A percentile compares a stretch with the other conserved stretches of the same genome.
Conservation (phyloP, 2,888 invertebrate genomes). For the Eristalis pertinax region DNA sequence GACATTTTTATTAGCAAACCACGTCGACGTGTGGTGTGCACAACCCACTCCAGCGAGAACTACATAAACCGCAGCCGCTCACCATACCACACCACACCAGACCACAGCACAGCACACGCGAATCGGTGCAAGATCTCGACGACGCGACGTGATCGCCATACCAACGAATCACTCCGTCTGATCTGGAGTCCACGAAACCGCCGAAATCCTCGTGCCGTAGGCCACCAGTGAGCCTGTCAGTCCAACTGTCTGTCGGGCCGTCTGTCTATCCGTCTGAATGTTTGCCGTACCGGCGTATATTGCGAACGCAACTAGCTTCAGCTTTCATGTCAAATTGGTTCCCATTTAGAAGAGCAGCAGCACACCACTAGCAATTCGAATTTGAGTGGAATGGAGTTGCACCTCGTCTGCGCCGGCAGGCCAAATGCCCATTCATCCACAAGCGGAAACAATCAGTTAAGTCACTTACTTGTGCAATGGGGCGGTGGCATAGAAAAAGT, state of each 20-base stretch:
- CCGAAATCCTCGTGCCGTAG: constrained; percentile 47
- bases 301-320: constrained; percentile 48
- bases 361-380: constrained; percentile 8
- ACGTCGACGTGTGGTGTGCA: constrained; percentile 14
- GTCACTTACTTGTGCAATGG: constrained; percentile 66
- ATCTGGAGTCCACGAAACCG: constrained; percentile 38
- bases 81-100: neutral
- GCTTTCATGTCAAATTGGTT: constrained; percentile 65
- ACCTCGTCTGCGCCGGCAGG: constrained; percentile 54
- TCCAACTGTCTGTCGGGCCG: constrained; percentile 34
- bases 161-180: constrained; percentile 58
- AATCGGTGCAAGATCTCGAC: constrained; percentile 63
- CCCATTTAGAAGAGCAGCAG: constrained; percentile 52
- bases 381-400: constrained; percentile 53
- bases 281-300: constrained; percentile 50
- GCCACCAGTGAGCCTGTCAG: constrained; percentile 39
- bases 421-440: constrained; percentile 57
- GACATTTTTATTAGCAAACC: constrained; percentile 64
- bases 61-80: neutral
- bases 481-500: constrained; percentile 32
- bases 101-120: constrained; percentile 39
- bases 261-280: constrained; percentile 40
- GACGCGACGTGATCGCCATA: constrained; percentile 68
- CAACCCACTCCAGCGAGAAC: constrained; percentile 36
- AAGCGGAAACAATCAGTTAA: constrained; percentile 69